Conservation (phyloP, 2,113 vertebrate species). For the Oncorhynchus keta region DNA sequence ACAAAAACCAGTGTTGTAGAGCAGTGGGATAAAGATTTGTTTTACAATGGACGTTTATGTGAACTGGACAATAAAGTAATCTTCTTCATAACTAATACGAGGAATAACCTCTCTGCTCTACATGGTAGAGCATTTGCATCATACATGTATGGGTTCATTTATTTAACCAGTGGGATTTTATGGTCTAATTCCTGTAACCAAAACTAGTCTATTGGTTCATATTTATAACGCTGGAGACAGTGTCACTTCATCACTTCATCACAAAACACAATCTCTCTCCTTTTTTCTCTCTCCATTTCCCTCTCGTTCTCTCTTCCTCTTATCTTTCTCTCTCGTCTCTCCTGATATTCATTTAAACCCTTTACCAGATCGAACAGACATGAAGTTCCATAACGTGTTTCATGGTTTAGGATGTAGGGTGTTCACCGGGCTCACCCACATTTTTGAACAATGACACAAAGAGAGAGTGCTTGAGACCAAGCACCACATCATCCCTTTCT, state of each 20-base stretch:
- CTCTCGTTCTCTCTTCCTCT: background rate
- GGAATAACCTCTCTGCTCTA: background rate
- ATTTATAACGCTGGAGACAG: constrained; percentile 9
- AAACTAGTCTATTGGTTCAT: background rate
- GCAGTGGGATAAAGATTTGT: too few species aligned
- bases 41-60: too few species aligned
- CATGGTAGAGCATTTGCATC: background rate
- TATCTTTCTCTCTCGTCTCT: background rate
- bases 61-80: too few species aligned
- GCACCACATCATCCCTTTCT: constrained; percentile 50
- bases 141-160: background rate
- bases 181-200: constrained; percentile 20
- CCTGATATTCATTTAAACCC: constrained; percentile 6
- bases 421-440: constrained; percentile 78
- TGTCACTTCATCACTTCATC: background rate
- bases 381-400: constrained; percentile 47
- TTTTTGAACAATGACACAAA: constrained; percentile 75
- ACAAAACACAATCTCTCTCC: constrained; percentile 23
- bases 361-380: constrained; percentile 59
- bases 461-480: constrained; percentile 42
- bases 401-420: constrained; percentile 68
- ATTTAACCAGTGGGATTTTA: constrained; percentile 6
- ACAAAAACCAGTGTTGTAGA: background rate
- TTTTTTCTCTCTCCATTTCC: background rate
- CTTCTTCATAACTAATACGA: background rate